A percentile compares a stretch with the other conserved stretches of the same genome.
Evolutionary conservation across 2,888 invertebrate genomes (phyloP).

Genomic region (Julus scandinavius): DNA sequence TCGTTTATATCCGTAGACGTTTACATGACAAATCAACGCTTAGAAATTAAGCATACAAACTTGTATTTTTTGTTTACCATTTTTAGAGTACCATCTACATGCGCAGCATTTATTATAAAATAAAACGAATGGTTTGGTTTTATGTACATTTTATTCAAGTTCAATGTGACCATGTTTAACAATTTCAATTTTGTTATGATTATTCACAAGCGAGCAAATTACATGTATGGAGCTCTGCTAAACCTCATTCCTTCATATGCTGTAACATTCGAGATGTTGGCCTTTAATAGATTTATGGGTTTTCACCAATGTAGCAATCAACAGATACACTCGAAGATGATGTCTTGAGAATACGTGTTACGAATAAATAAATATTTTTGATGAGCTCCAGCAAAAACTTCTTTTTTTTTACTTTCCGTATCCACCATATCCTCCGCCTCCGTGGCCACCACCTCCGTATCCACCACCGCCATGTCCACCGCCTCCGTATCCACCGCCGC

Average conservation of each 20-base stretch:
- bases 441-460: slow-evolving; percentile 36
- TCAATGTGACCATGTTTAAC: too few species aligned
- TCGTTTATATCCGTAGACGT: not conserved
- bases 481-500: slow-evolving; percentile 44
- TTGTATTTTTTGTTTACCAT: too few species aligned
- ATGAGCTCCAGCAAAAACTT: not conserved
- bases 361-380: not conserved
- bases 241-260: not conserved
- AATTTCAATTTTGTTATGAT: too few species aligned
- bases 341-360: not conserved
- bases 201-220: not conserved
- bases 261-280: not conserved
- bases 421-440: slow-evolving; percentile 51
- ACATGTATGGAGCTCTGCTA: not conserved
- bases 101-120: too few species aligned
- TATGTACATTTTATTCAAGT: too few species aligned
- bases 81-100: too few species aligned
- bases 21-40: not conserved
- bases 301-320: not conserved
- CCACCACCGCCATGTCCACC: slow-evolving; percentile 38
- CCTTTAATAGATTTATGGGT: not conserved
- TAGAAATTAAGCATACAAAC: not conserved
- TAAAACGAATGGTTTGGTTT: too few species aligned
- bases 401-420: slow-evolving; percentile 36
- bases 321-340: not conserved